Evolutionary conservation across 2,888 invertebrate species (phyloP).

Genomic region (Tachystola acroxantha): DNA sequence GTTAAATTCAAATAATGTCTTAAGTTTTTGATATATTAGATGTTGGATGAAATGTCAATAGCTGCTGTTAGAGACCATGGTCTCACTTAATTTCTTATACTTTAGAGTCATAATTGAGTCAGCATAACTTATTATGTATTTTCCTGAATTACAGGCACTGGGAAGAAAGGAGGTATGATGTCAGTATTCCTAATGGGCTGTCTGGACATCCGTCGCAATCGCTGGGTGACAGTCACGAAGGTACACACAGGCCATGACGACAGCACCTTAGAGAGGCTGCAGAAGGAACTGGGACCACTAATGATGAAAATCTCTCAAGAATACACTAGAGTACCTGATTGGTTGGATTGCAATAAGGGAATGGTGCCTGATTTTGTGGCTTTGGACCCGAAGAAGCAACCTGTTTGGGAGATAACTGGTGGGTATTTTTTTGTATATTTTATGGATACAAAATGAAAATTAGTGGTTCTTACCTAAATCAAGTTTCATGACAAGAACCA

Average conservation of each 20-base stretch:
- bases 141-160: conserved; percentile 78
- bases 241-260: conserved; percentile 94
- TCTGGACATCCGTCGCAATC: conserved; percentile 79
- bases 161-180: conserved; percentile 94
- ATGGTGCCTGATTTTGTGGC: conserved; percentile 95
- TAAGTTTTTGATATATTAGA: too few species aligned
- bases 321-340: conserved; percentile 82
- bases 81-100: too few species aligned
- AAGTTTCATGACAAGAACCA: too few species aligned
- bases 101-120: too few species aligned
- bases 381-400: conserved; percentile 88
- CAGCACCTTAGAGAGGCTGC: conserved; percentile 87
- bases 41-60: too few species aligned
- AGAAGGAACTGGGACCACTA: conserved; percentile 73
- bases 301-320: conserved; percentile 92
- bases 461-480: too few species aligned
- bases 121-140: too few species aligned
- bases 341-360: conserved; percentile 89
- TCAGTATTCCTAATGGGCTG: conserved; percentile 97
- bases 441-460: not conserved
- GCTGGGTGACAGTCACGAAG: conserved; percentile 96
- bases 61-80: too few species aligned
- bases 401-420: conserved; percentile 97
- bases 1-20: too few species aligned
- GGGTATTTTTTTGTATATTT: conserved; percentile 10